Evolutionary conservation across 2,888 invertebrate genomes (phyloP).

Genomic region (Hypsopygia costalis): DNA sequence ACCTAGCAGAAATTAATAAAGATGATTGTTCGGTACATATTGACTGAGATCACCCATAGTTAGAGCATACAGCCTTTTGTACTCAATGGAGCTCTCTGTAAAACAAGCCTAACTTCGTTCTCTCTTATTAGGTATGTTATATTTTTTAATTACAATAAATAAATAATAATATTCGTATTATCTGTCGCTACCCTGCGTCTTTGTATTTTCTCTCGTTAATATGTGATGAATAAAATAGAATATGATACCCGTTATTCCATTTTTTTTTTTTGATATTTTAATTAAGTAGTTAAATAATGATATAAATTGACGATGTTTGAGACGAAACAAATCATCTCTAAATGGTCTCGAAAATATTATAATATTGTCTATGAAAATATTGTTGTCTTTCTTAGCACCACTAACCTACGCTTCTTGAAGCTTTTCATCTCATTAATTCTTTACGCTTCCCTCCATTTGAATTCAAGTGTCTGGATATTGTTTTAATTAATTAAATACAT

Average conservation of each 20-base stretch:
- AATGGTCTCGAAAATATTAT: slow-evolving; percentile 61
- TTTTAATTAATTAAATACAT: background rate
- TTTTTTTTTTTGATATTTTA: slow-evolving; percentile 21
- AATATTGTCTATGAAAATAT: slow-evolving; percentile 74
- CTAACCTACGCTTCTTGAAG: slow-evolving; percentile 40
- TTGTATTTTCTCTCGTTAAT: slow-evolving; percentile 44
- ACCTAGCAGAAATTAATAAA: background rate
- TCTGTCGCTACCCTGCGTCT: slow-evolving; percentile 62
- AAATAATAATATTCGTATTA: slow-evolving; percentile 35
- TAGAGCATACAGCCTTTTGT: slow-evolving; percentile 6
- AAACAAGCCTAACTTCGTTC: slow-evolving; percentile 6
- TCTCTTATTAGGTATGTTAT: slow-evolving; percentile 7
- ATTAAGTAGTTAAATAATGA: slow-evolving; percentile 39
- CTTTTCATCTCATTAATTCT: background rate
- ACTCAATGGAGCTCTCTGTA: background rate
- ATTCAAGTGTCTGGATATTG: background rate
- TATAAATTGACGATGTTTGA: slow-evolving; percentile 62
- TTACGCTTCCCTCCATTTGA: background rate
- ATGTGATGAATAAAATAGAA: slow-evolving; percentile 11
- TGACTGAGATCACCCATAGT: background rate
- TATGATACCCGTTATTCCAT: slow-evolving; percentile 17
- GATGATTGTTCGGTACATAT: background rate
- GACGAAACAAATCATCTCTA: slow-evolving; percentile 58
- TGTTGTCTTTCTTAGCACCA: slow-evolving; percentile 66
- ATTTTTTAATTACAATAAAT: background rate